Evolutionary conservation across 2,888 invertebrate species (phyloP).

Genomic region (Nephrocerus scutellatus): DNA sequence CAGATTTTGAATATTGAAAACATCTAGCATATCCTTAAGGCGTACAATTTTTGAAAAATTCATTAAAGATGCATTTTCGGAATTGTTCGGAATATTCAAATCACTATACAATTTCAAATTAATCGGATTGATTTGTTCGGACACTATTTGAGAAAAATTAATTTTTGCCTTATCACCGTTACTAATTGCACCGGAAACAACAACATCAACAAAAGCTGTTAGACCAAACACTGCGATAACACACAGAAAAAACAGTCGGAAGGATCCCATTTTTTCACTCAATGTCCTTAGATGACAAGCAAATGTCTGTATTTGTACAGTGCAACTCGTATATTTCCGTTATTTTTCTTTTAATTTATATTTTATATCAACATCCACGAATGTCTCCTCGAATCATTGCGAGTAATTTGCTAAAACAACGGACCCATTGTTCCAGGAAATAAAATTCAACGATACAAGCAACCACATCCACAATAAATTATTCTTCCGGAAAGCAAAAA

Average conservation of each 20-base stretch:
- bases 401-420: too few species aligned
- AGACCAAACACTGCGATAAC: constrained; percentile 17
- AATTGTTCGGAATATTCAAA: constrained; percentile 3
- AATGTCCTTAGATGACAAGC: too few species aligned
- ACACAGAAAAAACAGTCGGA: too few species aligned
- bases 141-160: constrained; percentile 16
- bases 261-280: too few species aligned
- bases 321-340: too few species aligned
- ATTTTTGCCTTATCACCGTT: constrained; percentile 26
- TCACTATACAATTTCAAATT: constrained; percentile 28
- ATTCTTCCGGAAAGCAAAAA: not conserved
- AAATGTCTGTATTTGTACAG: too few species aligned
- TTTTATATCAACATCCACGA: too few species aligned
- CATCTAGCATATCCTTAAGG: constrained; percentile 40
- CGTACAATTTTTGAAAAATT: constrained; percentile 35
- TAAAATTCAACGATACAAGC: constrained; percentile 9
- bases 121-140: constrained; percentile 28
- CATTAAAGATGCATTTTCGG: constrained; percentile 10
- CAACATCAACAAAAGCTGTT: constrained; percentile 16
- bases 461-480: not conserved
- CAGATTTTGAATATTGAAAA: constrained; percentile 41
- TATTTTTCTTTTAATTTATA: too few species aligned
- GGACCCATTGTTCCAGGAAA: too few species aligned
- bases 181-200: constrained; percentile 28
- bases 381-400: too few species aligned